Evolutionary conservation across 2,797 vertebrate genomes (phyloP), one percentile per base, ranked within the genome.

Genomic region (Molossus molossus): DNA sequence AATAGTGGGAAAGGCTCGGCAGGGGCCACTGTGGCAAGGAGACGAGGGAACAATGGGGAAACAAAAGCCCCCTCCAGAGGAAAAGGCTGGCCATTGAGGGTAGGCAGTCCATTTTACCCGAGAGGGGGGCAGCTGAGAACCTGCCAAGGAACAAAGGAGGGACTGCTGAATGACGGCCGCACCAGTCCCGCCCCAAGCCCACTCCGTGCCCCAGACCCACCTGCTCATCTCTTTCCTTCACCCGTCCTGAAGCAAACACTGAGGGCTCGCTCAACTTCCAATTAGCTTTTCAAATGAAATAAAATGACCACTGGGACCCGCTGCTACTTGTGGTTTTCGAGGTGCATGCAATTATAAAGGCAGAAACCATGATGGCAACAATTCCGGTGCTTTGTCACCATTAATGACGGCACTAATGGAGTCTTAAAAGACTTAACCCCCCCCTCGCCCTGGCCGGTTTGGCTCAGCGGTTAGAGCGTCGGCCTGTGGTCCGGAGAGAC

Each of bases 201-300:
- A 50, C 37, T 64, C 57, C 29, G 2, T 17, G 37, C 29, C 57
- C 53, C 5, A 12, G 53, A 23, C 88, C 88, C 93, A 97, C 89
- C 90, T 91, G 90, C 83, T 92, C 87, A 86, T 53, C 88, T 86
- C 55, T 79, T 73, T 83, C 91, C 83, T 83, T 81, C 1, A 45
- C 88, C 48, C 45, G 58, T 55, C 70, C 23, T 0, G 89, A 87
- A 90, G 82, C 92, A 91, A 89, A 96, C 75, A 14, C 45, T 0
- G 13, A 40, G 69, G 45, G 72, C 37, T 80, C 84, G 60, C 55
- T 92, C 85, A 79, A 91, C 70, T 88, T 96, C 86, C 85, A 96
- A 82, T 97, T 95, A 81, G 87, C 77, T 95, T 94, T 97, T 93
- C 96, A 95, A 79, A 90, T 91, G 86, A 96, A 97, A 73, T 79